Evolutionary conservation across 2,113 vertebrate species (phyloP).

Genomic region (Sinocyclocheilus grahami): DNA sequence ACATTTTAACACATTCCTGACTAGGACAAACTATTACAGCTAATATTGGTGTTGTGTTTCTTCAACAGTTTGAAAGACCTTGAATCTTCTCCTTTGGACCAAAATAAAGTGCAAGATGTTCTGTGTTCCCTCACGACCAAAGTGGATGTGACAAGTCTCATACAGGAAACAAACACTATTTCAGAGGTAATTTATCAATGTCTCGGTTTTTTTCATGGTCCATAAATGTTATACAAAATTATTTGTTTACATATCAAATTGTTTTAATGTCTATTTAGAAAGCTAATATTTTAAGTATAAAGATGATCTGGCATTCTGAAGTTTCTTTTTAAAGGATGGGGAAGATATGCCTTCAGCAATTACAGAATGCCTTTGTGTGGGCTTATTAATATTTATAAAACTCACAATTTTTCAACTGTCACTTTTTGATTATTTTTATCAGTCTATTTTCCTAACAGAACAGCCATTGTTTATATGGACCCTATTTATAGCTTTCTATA

Average conservation of each 20-base stretch:
- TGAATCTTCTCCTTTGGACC: conserved; percentile 73
- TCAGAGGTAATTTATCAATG: conserved; percentile 77
- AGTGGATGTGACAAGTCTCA: conserved; percentile 72
- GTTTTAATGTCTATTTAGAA: conserved; percentile 28
- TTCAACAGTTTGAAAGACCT: conserved; percentile 81
- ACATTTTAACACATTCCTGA: not conserved
- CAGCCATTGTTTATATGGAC: not conserved
- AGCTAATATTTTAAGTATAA: conserved; percentile 13
- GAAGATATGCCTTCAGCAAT: conserved; percentile 19
- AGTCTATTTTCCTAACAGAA: not conserved
- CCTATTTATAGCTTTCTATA: not conserved
- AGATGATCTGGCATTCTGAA: not conserved
- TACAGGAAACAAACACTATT: conserved; percentile 78
- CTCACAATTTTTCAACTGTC: not conserved
- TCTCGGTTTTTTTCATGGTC: not conserved
- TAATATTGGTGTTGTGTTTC: not conserved
- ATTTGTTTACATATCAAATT: not conserved
- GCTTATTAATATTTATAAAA: not conserved
- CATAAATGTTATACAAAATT: not conserved
- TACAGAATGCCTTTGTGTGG: not conserved
- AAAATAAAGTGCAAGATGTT: conserved; percentile 79
- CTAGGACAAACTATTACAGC: not conserved
- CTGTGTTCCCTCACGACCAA: conserved; percentile 73
- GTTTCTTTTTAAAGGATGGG: not conserved
- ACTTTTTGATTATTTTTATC: conserved; percentile 9